phyloP scores from a whole-genome alignment of 2,113 vertebrate genomes.

The Myotis yumanensis region DNA sequence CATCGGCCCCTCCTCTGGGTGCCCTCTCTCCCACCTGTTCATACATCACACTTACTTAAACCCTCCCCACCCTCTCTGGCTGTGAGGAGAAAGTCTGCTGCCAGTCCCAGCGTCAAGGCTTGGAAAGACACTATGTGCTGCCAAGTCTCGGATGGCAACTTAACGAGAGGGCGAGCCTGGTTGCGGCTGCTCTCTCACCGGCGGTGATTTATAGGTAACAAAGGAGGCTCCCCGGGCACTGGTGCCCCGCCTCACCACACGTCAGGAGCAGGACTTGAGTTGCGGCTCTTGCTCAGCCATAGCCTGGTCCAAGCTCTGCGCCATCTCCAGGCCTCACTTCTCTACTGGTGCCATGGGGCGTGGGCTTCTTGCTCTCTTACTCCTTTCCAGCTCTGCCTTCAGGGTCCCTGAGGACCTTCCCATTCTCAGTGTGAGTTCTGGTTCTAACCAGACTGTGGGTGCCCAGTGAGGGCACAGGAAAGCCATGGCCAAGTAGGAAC shows the following conservation, averaged over 20 bases:
- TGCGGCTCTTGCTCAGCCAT: not conserved
- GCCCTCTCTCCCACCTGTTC: slow-evolving; percentile 2
- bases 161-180: not conserved
- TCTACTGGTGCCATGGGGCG: not conserved
- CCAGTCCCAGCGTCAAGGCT: slow-evolving; percentile 4
- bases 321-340: too few relatives aligned
- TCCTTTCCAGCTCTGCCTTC: not conserved
- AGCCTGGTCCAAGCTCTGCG: not conserved
- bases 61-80: not conserved
- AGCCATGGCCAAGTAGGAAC: not conserved
- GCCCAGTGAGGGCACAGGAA: not conserved
- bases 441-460: not conserved
- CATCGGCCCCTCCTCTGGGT: not conserved
- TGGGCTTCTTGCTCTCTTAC: not conserved
- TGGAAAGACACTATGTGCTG: slow-evolving; percentile 20
- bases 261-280: not conserved
- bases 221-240: not conserved
- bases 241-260: not conserved
- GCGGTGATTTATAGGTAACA: not conserved
- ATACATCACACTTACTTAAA: not conserved
- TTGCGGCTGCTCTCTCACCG: not conserved
- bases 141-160: not conserved
- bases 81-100: not conserved
- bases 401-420: not conserved
- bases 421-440: not conserved